Base-by-base conservation (phyloP, 1,140 invertebrate genomes). In the Drosophila teissieri region DNA sequence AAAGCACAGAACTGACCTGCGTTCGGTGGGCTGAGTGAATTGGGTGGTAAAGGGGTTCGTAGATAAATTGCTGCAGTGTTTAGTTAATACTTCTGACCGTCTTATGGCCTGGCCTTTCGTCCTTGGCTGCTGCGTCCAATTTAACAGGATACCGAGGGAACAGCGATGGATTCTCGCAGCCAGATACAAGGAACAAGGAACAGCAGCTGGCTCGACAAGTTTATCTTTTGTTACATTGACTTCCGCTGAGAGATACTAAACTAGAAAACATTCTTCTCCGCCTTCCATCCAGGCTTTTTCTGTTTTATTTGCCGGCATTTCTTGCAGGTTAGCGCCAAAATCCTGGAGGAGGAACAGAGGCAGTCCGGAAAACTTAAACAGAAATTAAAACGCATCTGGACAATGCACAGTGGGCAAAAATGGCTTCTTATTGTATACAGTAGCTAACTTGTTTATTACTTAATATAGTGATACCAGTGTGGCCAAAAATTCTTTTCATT, bases 221-320 rank as follows among this genome's bases (percentile, higher is more conserved):
- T 89, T 89, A 88, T 89, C 84, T 89, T 88, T 88, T 88, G 80
- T 88, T 79, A 83, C 83, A 89, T 89, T 88, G 83, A 89, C 83
- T 88, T 88, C 83, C 84, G 83, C 76, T 84, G 70, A 89, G 74
- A 88, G 79, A 80, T 89, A 86, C 72, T 83, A 89, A 88, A 80
- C 76, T 88, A 83, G 72, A 70, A 80, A 89, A 83, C 58, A 77
- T 70, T 68, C 42, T 61, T 56, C 49, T 44, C 51, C 54, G 14
- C 56, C n/a, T 17, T 12, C 44, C 54, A 11, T 22, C 11, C 46
- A 7, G 6, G 27, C 31, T 42, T 67, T 45, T 69, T 70, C 34
- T 15, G 52, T 70, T 78, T 56, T 55, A 42, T 62, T 77, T 77
- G 34, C 51, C 22, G 17, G 17, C 45, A 34, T 39, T 62, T 62